phyloP scores from a whole-genome alignment of 1,140 invertebrate species.

The Melitaea cinxia region DNA sequence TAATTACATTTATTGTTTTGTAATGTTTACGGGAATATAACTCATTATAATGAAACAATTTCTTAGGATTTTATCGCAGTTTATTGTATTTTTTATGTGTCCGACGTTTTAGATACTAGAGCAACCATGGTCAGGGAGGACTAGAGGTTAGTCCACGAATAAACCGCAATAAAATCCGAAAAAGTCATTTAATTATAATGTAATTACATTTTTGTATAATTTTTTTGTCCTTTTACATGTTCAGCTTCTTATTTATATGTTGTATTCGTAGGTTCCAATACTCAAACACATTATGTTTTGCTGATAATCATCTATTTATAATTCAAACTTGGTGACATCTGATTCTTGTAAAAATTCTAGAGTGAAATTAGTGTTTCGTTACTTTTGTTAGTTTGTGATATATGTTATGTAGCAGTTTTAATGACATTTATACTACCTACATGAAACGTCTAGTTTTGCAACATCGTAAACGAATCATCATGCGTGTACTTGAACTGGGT shows the following conservation, averaged over 20 bases:
- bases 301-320: not conserved
- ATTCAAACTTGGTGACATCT: not conserved
- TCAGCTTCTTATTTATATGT: not conserved
- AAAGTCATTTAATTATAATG: too few relatives aligned
- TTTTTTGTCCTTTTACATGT: not conserved
- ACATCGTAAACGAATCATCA: slow-evolving; percentile 49
- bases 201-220: too few relatives aligned
- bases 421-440: slow-evolving; percentile 35
- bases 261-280: slow-evolving; percentile 3
- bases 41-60: too few relatives aligned
- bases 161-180: too few relatives aligned
- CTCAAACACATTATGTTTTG: not conserved
- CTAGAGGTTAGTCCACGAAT: too few relatives aligned
- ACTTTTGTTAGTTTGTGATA: slow-evolving; percentile 35
- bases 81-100: too few relatives aligned
- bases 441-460: slow-evolving; percentile 40
- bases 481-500: slow-evolving; percentile 51
- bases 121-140: too few relatives aligned
- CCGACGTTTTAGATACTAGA: too few relatives aligned
- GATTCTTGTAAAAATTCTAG: slow-evolving; percentile 39
- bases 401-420: slow-evolving; percentile 47
- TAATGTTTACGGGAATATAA: too few relatives aligned
- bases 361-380: slow-evolving; percentile 34
- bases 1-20: not conserved
- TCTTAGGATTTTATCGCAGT: too few relatives aligned